These are phyloP conservation scores for Chlorocebus sabaeus DNA, from an alignment of 2,113 vertebrate genomes.

Conservation along the genomic window DNA sequence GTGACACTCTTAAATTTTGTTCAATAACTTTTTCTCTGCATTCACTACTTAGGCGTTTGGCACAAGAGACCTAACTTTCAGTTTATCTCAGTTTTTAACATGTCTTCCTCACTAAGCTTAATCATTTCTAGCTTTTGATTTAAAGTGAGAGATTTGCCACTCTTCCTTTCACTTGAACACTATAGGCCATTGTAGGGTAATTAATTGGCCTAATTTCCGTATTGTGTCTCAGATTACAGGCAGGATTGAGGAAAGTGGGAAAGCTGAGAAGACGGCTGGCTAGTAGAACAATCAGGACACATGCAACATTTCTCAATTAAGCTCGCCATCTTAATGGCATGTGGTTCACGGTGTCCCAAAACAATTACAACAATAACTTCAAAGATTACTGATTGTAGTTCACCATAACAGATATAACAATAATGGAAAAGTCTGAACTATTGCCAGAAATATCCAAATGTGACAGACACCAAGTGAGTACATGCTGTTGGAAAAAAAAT, in stretches of 20 bases:
- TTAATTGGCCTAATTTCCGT: neutral
- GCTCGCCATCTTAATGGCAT: neutral
- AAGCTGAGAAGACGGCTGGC: neutral
- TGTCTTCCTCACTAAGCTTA: neutral
- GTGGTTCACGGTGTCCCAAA: neutral
- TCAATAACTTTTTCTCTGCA: neutral
- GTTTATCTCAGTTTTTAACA: neutral
- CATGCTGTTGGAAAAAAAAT: neutral
- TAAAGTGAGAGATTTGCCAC: neutral
- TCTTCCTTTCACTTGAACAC: neutral
- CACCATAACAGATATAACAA: neutral
- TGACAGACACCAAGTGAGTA: neutral
- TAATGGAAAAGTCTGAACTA: neutral
- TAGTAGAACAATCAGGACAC: neutral
- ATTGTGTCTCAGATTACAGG: neutral
- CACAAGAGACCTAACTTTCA: neutral
- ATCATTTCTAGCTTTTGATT: neutral
- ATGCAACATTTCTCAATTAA: neutral
- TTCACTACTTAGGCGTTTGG: neutral
- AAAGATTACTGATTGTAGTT: neutral
- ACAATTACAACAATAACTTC: neutral
- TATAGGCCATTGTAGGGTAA: neutral
- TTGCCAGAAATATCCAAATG: neutral
- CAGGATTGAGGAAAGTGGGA: neutral
- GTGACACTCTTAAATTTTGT: neutral